A percentile compares a stretch with the other conserved stretches of the same genome.
phyloP scores from a whole-genome alignment of 2,888 invertebrate genomes.

The Thumatha senex region DNA sequence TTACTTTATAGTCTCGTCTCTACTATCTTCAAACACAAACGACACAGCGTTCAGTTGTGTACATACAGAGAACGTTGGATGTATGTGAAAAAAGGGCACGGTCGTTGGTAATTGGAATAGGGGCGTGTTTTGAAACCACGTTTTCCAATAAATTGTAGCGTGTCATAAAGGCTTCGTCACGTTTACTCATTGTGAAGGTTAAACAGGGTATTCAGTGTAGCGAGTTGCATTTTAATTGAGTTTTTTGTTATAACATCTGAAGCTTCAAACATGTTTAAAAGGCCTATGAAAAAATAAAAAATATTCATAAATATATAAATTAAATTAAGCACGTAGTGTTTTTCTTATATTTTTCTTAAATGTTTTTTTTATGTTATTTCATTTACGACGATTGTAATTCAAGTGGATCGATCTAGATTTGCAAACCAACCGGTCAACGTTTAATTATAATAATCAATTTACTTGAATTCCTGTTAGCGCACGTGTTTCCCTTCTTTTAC shows the following conservation, averaged over 20 bases:
- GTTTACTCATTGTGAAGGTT: conserved; percentile 54
- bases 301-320: too few relatives aligned
- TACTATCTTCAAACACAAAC: conserved; percentile 14
- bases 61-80: neutral
- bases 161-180: conserved; percentile 59
- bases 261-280: neutral
- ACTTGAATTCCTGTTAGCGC: too few relatives aligned
- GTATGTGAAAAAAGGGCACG: conserved; percentile 16
- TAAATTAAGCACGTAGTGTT: too few relatives aligned
- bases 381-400: too few relatives aligned
- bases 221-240: conserved; percentile 11
- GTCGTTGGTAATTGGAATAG: conserved; percentile 37
- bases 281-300: too few relatives aligned
- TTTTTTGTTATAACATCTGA: conserved; percentile 7
- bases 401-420: too few relatives aligned
- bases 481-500: too few relatives aligned
- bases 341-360: too few relatives aligned
- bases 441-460: too few relatives aligned
- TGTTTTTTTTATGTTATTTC: too few relatives aligned
- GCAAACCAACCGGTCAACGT: too few relatives aligned
- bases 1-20: conserved; percentile 19
- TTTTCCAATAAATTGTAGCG: conserved; percentile 62
- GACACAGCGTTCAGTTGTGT: conserved; percentile 19
- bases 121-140: conserved; percentile 53
- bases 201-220: conserved; percentile 34